Evolutionary conservation across 2,888 invertebrate species (phyloP).

Genomic region (Drosophila meridionalis): DNA sequence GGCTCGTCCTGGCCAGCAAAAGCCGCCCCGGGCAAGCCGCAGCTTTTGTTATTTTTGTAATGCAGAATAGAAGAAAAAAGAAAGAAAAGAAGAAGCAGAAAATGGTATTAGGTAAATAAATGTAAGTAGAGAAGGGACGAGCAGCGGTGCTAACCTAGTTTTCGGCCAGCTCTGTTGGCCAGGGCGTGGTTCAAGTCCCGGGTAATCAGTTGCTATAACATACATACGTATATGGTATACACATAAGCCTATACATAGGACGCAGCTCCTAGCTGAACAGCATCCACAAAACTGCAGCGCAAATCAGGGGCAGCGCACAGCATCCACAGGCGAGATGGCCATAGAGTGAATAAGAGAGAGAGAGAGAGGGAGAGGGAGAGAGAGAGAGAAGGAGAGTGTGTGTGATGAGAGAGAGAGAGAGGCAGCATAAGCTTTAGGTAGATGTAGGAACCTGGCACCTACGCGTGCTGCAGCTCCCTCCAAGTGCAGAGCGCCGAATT

Average conservation of each 20-base stretch:
- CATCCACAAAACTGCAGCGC: constrained; percentile 71
- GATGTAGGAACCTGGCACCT: constrained; percentile 18
- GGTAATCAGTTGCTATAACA: constrained; percentile 60
- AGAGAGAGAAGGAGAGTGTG: neutral
- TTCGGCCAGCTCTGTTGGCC: constrained; percentile 67
- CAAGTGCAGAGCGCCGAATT: constrained; percentile 30
- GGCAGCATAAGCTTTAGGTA: neutral
- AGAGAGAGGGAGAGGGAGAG: neutral
- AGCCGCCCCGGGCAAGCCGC: constrained; percentile 9
- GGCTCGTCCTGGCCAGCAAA: neutral
- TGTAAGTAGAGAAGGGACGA: neutral
- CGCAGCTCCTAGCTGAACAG: constrained; percentile 43
- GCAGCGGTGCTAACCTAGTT: constrained; percentile 67
- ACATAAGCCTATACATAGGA: constrained; percentile 29
- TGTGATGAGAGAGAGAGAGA: neutral
- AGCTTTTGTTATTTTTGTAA: constrained; percentile 8
- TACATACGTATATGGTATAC: constrained; percentile 1
- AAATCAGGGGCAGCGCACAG: constrained; percentile 63
- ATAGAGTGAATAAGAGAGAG: neutral
- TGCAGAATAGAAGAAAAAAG: constrained; percentile 21
- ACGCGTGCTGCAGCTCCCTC: constrained; percentile 29
- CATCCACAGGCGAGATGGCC: constrained; percentile 47
- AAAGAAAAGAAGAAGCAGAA: neutral
- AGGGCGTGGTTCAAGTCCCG: constrained; percentile 80
- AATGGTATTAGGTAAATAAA: constrained; percentile 13